phyloP scores from a whole-genome alignment of 2,888 invertebrate species.

The Fragum sueziense region DNA sequence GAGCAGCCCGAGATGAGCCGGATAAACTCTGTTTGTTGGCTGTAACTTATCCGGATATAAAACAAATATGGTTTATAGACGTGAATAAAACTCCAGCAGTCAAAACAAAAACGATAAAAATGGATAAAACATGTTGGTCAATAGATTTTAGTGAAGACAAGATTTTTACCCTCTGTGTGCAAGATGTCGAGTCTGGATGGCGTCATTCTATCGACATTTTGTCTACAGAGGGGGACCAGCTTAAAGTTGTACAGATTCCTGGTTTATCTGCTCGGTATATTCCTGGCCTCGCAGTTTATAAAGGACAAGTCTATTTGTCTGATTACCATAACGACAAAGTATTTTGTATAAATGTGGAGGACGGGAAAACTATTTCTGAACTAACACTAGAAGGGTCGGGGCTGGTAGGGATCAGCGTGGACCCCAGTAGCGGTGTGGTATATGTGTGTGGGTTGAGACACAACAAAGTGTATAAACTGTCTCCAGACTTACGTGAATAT shows the following conservation, averaged over 20 bases:
- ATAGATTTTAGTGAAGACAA: slow-evolving; percentile 10
- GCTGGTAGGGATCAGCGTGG: neutral
- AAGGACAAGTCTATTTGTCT: neutral
- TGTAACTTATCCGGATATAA: neutral
- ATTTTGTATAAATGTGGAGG: neutral
- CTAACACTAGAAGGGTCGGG: neutral
- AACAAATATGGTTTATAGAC: neutral
- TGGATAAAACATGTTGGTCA: neutral
- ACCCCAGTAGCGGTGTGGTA: neutral
- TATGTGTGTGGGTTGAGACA: neutral
- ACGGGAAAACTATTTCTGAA: neutral
- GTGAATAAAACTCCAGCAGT: neutral
- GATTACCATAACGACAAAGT: neutral
- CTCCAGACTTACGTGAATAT: too few species aligned
- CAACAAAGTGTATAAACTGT: too few species aligned
- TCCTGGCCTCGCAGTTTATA: neutral
- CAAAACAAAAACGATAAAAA: neutral
- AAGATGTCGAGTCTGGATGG: neutral
- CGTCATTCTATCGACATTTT: neutral
- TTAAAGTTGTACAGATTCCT: neutral
- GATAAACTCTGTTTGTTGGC: neutral
- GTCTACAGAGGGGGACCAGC: neutral
- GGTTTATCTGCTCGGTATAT: neutral
- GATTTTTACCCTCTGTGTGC: neutral
- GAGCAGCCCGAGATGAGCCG: neutral